Conservation (phyloP, 2,888 invertebrate species). For the Sesia apiformis region DNA sequence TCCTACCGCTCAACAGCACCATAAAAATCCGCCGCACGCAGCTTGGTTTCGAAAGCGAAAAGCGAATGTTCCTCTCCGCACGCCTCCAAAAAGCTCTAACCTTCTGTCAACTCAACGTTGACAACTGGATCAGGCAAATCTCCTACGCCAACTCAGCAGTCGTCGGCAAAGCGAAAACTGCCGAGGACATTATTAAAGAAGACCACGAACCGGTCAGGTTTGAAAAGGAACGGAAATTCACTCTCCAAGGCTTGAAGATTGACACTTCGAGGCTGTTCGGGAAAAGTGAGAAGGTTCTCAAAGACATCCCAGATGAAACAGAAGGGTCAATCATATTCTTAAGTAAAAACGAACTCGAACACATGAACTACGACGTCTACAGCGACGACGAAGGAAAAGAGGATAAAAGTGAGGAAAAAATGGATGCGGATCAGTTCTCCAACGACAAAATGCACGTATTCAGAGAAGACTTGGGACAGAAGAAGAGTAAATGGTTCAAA, state of each 20-base stretch:
- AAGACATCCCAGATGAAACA: conserved; percentile 74
- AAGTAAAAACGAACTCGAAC: conserved; percentile 78
- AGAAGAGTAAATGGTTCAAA: conserved; percentile 80
- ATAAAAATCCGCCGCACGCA: conserved; percentile 69
- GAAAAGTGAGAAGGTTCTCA: conserved; percentile 67
- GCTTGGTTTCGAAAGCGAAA: conserved; percentile 77
- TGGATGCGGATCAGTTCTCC: conserved; percentile 51
- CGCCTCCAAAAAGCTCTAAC: conserved; percentile 78
- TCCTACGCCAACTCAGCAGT: conserved; percentile 62
- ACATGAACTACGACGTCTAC: conserved; percentile 74
- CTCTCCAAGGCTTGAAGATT: conserved; percentile 65
- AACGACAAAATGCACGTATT: conserved; percentile 69
- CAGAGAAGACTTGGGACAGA: conserved; percentile 64
- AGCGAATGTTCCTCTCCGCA: conserved; percentile 77
- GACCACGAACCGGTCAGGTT: conserved; percentile 68
- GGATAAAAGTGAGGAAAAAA: conserved; percentile 55
- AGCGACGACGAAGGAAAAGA: conserved; percentile 68
- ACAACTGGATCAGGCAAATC: conserved; percentile 78
- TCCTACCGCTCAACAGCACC: conserved; percentile 55
- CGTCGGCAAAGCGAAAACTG: conserved; percentile 56
- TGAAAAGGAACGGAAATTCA: conserved; percentile 69
- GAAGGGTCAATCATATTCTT: conserved; percentile 80
- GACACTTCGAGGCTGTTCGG: conserved; percentile 66
- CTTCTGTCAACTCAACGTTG: conserved; percentile 78
- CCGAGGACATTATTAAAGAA: conserved; percentile 71